Base-by-base conservation (phyloP, 2,888 invertebrate species). In the Cheilosia scutellata region DNA sequence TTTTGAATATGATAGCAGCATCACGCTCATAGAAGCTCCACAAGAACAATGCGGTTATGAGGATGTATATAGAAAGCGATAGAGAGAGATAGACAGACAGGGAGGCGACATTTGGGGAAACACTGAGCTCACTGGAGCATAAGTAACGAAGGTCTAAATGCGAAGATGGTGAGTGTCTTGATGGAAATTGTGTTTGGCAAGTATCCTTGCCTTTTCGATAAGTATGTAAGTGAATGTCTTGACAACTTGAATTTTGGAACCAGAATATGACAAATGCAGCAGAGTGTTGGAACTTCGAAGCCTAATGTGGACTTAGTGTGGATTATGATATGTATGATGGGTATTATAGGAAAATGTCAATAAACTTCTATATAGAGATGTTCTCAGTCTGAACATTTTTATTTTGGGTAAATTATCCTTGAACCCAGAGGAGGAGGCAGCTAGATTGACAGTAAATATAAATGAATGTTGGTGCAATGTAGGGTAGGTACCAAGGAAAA, bases 201-300 rank as follows among this genome's bases (percentile, higher is more conserved):
- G 53, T 44, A 47, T 66, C 11, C 40, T 74, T 80, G 75, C 80
- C 75, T 80, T 75, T 80, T 75, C 55, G 49, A 13, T 6, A 62
- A 80, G 40, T 62, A 42, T 40, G 13, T 6, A 55, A 80, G 40
- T 62, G 42, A 58, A 74, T 79, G 68, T 74, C 79, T 79, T 79
- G 79, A 78, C 68, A 79, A 74, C 53, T 75, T 83, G 57, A 77
- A 62, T 77, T 77, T 53, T 77, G 31, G 63, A 53, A 13, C 29
- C 16, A 7, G 25, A 65, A 57, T 75, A 47, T 65, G 65, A 16
- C 37, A 49, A 47, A 62, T 42, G 13, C 2, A 2, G 33, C 3
- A 25, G 20, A 11, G 25, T 29, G 16, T n/a, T 20, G 60, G n/a
- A 29, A 40, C 7, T 33, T 7, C 2, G 33, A 9, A 11, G 11